Percentiles rank a stretch among this genome's conserved stretches.
phyloP scores from a whole-genome alignment of 2,888 invertebrate species.

The Sipha maydis region DNA sequence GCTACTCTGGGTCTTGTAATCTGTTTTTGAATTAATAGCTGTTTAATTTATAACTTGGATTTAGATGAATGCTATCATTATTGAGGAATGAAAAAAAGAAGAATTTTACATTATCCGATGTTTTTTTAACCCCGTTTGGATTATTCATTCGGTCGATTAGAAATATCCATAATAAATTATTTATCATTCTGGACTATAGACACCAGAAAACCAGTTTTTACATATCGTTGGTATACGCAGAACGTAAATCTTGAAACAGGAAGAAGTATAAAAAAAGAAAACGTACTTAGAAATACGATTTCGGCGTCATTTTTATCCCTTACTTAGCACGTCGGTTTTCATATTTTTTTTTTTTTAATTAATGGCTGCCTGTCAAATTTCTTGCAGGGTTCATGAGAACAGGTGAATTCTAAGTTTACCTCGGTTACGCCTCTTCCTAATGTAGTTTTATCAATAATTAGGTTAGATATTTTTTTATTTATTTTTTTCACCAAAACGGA shows the following conservation, averaged over 20 bases:
- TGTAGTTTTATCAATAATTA: neutral
- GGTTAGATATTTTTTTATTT: neutral
- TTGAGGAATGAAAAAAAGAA: neutral
- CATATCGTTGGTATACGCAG: slow-evolving; percentile 35
- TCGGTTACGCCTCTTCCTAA: slow-evolving; percentile 46
- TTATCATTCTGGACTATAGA: slow-evolving; percentile 56
- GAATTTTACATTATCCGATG: slow-evolving; percentile 50
- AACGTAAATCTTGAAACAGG: slow-evolving; percentile 39
- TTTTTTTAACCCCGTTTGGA: slow-evolving; percentile 42
- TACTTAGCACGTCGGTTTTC: neutral
- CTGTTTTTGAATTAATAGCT: slow-evolving; percentile 61
- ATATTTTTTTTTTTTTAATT: slow-evolving; percentile 16
- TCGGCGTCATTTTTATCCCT: slow-evolving; percentile 15
- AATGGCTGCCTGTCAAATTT: slow-evolving; percentile 39
- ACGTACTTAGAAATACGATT: neutral
- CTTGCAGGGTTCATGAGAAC: slow-evolving; percentile 17
- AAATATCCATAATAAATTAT: slow-evolving; percentile 62
- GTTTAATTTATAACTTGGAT: slow-evolving; percentile 45
- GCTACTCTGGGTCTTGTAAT: slow-evolving; percentile 48
- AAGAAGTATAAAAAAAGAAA: slow-evolving; percentile 28
- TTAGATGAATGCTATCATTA: slow-evolving; percentile 33
- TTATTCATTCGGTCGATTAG: slow-evolving; percentile 62
- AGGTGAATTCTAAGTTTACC: slow-evolving; percentile 5
- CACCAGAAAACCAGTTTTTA: slow-evolving; percentile 50
- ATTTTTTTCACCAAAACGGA: neutral